Base-by-base conservation (phyloP, 2,888 invertebrate species). In the Nebria salina region DNA sequence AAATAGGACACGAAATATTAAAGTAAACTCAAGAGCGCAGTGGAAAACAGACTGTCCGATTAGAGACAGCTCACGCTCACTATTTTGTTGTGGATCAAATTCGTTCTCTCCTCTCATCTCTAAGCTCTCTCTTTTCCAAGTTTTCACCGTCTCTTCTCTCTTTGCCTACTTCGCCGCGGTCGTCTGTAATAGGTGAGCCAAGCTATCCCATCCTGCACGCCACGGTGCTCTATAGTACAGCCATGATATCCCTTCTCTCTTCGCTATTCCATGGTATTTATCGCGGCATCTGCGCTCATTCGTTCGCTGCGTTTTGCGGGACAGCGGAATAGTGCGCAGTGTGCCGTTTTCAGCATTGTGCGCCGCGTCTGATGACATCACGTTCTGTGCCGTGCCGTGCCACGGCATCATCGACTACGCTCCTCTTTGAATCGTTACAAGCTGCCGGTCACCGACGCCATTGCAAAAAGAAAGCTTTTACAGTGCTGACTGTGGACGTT, bases 71-170 rank as follows among this genome's bases (percentile, higher is more conserved):
- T 81, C 81, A 81, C 81, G 88, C 88, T 89, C 88, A 89, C 89
- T 89, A 89, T 89, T 90, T 89, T 89, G 89, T 89, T 89, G 89
- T 89, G 89, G 89, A 88, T 89, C 89, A 89, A 89, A 89, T 90
- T 90, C 89, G 88, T 89, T 88, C 87, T 88, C 87, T 88, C 88
- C 89, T 89, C 89, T 88, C 88, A 88, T 88, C 88, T 88, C 87
- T 86, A 86, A 87, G 88, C 85, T 85, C 85, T 83, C 87, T 88
- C 88, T 89, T 87, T 88, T 88, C 88, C 87, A 87, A 88, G 89
- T 89, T 89, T 89, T 89, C 89, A 88, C 89, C 88, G 86, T 89
- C 88, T 82, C 78, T 80, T 81, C 76, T 81, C 78, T 77, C 77
- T 89, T 87, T 87, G 86, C 87, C 88, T 88, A 87, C 87, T 88